These are phyloP conservation scores for Gerris buenoi DNA, from an alignment of 1,140 invertebrate species.

Conservation along the genomic window DNA sequence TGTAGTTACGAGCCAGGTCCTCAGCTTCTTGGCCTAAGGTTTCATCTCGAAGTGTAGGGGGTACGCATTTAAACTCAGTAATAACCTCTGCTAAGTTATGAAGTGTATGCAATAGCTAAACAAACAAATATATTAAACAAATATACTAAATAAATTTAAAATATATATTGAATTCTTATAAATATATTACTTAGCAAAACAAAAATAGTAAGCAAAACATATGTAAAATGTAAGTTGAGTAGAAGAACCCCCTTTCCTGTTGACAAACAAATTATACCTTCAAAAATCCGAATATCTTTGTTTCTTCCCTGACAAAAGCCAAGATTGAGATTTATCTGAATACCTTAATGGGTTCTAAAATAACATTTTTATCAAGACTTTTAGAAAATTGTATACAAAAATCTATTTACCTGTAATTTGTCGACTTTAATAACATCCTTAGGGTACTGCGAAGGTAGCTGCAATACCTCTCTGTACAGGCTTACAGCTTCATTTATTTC, in stretches of 20 bases:
- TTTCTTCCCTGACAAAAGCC: neutral
- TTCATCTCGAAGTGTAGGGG: conserved; percentile 38
- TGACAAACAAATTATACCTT: too few relatives aligned
- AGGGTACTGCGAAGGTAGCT: conserved; percentile 36
- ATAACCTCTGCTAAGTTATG: conserved; percentile 44
- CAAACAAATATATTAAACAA: too few relatives aligned
- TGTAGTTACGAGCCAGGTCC: conserved; percentile 42
- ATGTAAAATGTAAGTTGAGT: too few relatives aligned
- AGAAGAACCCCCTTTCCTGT: too few relatives aligned
- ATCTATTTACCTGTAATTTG: conserved; percentile 34
- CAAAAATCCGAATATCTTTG: neutral
- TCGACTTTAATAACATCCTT: conserved; percentile 37
- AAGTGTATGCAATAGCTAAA: conserved; percentile 52
- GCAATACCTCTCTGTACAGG: conserved; percentile 43
- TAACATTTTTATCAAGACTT: too few relatives aligned
- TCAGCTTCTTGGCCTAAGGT: conserved; percentile 34
- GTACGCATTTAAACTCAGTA: conserved; percentile 18
- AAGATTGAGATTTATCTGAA: too few relatives aligned
- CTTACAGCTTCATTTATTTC: conserved; percentile 39
- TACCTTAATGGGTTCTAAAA: too few relatives aligned
- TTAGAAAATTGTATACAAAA: too few relatives aligned
- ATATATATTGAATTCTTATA: too few relatives aligned
- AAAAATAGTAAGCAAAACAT: too few relatives aligned
- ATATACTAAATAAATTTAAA: too few relatives aligned
- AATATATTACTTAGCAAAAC: too few relatives aligned